These are phyloP conservation scores for Molanna angustata DNA, from an alignment of 2,888 invertebrate species.

Conservation along the genomic window DNA sequence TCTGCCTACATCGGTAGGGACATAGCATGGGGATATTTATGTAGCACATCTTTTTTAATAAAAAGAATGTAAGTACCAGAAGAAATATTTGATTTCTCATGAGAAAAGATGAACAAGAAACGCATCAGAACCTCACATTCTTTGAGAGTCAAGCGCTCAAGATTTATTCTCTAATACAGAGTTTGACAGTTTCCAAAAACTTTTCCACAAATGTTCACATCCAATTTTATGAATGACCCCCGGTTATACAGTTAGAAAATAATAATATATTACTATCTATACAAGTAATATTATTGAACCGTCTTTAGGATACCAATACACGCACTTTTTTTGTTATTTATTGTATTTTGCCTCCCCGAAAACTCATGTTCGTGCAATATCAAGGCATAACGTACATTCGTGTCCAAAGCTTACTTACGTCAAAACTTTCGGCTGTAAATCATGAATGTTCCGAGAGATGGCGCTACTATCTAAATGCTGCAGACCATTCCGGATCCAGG, in stretches of 20 bases:
- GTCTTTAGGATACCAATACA: slow-evolving; percentile 15
- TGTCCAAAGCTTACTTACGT: slow-evolving; percentile 60
- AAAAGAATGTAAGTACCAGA: no score
- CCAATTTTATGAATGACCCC: slow-evolving; percentile 34
- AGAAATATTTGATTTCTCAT: no score
- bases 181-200: slow-evolving; percentile 32
- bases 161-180: slow-evolving; percentile 33
- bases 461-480: slow-evolving; percentile 59
- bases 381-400: slow-evolving; percentile 37
- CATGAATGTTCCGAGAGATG: slow-evolving; percentile 50
- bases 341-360: slow-evolving; percentile 25
- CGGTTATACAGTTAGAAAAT: slow-evolving; percentile 17
- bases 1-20: no score
- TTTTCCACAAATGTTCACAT: slow-evolving; percentile 32
- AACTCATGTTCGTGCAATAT: slow-evolving; percentile 32
- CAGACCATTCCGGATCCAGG: slow-evolving; percentile 57
- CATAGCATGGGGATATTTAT: no score
- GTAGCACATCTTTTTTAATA: no score
- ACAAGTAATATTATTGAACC: no score
- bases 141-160: slow-evolving; percentile 24
- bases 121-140: no score
- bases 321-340: slow-evolving; percentile 32
- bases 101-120: no score
- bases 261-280: slow-evolving; percentile 9
- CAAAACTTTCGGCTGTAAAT: slow-evolving; percentile 69